A percentile compares a stretch with the other conserved stretches of the same genome.
Conservation (phyloP, 2,888 invertebrate species). For the Microchrysa polita region DNA sequence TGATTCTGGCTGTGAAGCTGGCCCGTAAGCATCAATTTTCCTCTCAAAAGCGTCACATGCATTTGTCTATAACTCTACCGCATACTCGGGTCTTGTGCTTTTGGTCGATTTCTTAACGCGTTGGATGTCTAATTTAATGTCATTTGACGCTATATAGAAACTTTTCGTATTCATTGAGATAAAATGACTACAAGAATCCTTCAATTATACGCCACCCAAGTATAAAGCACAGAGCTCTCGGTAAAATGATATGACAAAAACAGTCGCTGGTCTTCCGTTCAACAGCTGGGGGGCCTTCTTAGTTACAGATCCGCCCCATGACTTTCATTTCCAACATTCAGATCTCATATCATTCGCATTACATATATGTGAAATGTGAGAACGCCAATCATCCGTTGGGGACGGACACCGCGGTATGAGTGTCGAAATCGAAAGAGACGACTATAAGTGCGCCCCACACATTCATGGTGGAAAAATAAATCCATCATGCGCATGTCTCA, state of each 20-base stretch:
- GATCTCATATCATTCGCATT: constrained; percentile 34
- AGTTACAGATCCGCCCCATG: constrained; percentile 42
- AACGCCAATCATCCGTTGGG: constrained; percentile 41
- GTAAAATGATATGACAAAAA: constrained; percentile 18
- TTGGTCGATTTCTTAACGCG: constrained; percentile 7
- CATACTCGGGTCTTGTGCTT: too few relatives aligned
- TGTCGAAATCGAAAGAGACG: constrained; percentile 38
- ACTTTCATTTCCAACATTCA: constrained; percentile 10
- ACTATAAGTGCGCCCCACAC: constrained; percentile 9
- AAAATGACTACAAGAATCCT: constrained; percentile 10
- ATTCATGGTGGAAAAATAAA: neutral
- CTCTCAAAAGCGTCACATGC: too few relatives aligned
- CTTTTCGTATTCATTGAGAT: constrained; percentile 5
- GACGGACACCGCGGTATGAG: constrained; percentile 16
- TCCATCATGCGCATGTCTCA: constrained; percentile 27
- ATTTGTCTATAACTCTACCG: too few relatives aligned
- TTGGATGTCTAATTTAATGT: constrained; percentile 37
- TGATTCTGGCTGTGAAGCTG: too few relatives aligned
- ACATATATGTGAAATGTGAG: constrained; percentile 44
- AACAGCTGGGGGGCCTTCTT: constrained; percentile 39
- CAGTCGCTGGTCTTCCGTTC: neutral
- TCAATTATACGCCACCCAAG: constrained; percentile 32
- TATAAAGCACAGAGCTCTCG: constrained; percentile 3
- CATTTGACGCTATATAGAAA: constrained; percentile 24
- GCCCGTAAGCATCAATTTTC: too few relatives aligned